phyloP scores from a whole-genome alignment of 2,113 vertebrate species.

The Cromileptes altivelis region DNA sequence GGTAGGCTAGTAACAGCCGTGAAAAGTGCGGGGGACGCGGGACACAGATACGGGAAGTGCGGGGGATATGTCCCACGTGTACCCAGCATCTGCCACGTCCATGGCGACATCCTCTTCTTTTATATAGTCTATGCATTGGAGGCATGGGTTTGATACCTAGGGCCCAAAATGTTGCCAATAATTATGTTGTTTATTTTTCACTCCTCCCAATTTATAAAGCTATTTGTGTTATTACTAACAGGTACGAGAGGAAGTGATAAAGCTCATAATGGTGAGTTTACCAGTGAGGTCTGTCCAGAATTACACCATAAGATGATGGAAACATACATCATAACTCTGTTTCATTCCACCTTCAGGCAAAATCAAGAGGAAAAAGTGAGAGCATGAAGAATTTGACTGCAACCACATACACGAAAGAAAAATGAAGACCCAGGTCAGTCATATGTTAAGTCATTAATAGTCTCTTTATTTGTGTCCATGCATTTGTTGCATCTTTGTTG shows the following conservation, averaged over 20 bases:
- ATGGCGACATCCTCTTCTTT: too few species aligned
- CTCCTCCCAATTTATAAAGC: neutral
- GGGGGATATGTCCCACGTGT: too few species aligned
- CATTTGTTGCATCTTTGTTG: neutral
- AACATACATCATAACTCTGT: neutral
- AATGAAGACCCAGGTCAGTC: constrained; percentile 60
- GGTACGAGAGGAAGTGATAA: constrained; percentile 79
- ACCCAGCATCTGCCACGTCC: too few species aligned
- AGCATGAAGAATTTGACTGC: constrained; percentile 58
- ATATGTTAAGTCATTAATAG: neutral
- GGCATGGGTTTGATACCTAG: neutral
- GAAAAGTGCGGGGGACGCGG: too few species aligned
- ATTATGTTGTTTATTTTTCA: neutral
- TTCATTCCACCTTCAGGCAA: constrained; percentile 50
- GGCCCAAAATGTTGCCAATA: neutral
- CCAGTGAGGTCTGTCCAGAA: neutral
- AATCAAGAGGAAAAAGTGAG: constrained; percentile 52
- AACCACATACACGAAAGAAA: constrained; percentile 60
- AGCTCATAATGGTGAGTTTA: constrained; percentile 66
- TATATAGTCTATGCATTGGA: too few species aligned
- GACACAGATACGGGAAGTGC: too few species aligned
- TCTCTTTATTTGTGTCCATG: neutral
- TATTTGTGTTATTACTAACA: constrained; percentile 38
- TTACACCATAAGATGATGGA: neutral
- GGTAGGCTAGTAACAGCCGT: too few species aligned